Evolutionary conservation across 2,888 invertebrate genomes (phyloP).

Genomic region (Macropis europaea): DNA sequence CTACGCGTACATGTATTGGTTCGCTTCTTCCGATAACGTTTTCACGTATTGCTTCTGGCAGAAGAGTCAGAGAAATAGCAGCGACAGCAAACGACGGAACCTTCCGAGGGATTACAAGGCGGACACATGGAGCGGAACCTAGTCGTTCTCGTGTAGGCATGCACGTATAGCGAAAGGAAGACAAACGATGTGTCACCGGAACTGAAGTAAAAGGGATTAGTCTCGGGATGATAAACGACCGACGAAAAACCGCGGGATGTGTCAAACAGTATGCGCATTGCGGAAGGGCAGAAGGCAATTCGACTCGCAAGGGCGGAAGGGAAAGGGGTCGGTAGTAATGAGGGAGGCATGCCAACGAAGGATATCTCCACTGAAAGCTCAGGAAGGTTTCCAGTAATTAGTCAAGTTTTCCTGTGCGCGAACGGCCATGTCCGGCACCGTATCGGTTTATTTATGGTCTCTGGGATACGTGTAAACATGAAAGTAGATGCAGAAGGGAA

Average conservation of each 20-base stretch:
- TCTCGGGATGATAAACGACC: conserved; percentile 64
- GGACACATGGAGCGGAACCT: conserved; percentile 1
- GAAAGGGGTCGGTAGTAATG: conserved; percentile 5
- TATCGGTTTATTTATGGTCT: conserved; percentile 57
- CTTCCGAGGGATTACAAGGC: conserved; percentile 13
- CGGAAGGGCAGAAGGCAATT: conserved; percentile 31
- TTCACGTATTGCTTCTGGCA: too few relatives aligned
- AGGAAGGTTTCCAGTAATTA: conserved; percentile 64
- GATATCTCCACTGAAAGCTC: conserved; percentile 61
- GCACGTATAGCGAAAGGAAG: conserved; percentile 49
- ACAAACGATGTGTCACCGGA: conserved; percentile 65
- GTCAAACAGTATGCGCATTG: conserved; percentile 61
- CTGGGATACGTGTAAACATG: conserved; percentile 60
- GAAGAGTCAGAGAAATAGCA: neutral
- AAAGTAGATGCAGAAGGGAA: conserved; percentile 52
- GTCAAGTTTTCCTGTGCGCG: conserved; percentile 60
- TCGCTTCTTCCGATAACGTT: too few relatives aligned
- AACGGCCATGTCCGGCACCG: conserved; percentile 53
- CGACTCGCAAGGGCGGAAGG: conserved; percentile 7
- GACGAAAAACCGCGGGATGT: conserved; percentile 62
- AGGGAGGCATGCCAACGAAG: conserved; percentile 39
- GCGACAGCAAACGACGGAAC: neutral
- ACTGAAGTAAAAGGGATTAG: conserved; percentile 70
- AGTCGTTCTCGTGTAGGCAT: neutral
- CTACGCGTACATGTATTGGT: too few relatives aligned